phyloP scores from a whole-genome alignment of 2,797 vertebrate species.

The Micropoecilia bifurca region DNA sequence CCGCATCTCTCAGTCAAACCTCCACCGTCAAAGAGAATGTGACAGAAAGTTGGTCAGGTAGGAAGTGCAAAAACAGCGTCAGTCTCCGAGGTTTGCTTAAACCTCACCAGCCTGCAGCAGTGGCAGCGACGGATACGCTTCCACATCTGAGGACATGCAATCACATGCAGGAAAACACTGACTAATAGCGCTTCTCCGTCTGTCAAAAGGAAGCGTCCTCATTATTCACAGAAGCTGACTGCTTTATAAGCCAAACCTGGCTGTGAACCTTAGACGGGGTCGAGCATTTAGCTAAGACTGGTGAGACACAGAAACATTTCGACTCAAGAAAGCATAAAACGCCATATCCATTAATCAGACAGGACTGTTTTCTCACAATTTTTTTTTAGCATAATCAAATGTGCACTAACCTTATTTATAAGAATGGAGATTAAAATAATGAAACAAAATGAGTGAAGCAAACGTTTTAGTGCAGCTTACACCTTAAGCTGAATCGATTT shows the following conservation, averaged over 20 bases:
- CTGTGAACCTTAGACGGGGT: not conserved
- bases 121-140: not conserved
- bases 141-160: not conserved
- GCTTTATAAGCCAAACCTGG: not conserved
- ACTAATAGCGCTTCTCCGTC: not conserved
- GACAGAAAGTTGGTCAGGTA: not conserved
- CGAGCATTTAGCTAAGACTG: not conserved
- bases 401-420: not conserved
- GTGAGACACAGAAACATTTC: not conserved
- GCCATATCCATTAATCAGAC: not conserved
- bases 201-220: not conserved
- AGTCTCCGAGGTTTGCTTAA: not conserved
- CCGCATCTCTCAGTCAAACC: not conserved
- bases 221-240: not conserved
- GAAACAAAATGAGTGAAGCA: not conserved
- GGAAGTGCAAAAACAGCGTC: not conserved
- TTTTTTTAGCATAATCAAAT: not conserved
- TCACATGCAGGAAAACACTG: not conserved
- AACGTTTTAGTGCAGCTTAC: not conserved
- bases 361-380: not conserved
- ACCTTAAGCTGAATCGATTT: no score
- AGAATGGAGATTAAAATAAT: not conserved
- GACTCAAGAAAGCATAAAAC: not conserved
- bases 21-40: not conserved
- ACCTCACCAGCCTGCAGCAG: not conserved